Evolutionary conservation across 1,140 invertebrate genomes (phyloP).

Genomic region (Drosophila azteca): DNA sequence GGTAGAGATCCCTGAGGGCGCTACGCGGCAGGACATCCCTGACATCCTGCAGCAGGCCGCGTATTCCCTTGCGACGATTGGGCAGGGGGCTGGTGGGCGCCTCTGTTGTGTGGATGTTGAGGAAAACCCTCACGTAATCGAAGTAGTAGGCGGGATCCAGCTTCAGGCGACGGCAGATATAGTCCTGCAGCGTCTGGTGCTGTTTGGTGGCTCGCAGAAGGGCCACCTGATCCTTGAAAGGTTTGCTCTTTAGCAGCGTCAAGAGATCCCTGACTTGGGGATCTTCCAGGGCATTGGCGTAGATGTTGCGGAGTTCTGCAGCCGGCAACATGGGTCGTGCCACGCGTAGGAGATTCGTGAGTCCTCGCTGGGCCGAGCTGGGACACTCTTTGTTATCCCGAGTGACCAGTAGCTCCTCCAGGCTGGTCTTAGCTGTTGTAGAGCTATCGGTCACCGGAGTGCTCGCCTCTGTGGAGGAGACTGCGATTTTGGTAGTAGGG

Average conservation of each 20-base stretch:
- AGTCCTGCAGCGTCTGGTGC: slow-evolving; percentile 39
- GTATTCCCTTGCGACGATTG: slow-evolving; percentile 54
- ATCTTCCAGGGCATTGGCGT: slow-evolving; percentile 57
- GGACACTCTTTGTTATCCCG: slow-evolving; percentile 48
- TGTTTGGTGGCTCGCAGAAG: slow-evolving; percentile 41
- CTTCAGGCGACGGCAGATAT: slow-evolving; percentile 43
- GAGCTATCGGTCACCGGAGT: no score
- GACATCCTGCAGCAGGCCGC: slow-evolving; percentile 54
- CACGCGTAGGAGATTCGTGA: slow-evolving; percentile 50
- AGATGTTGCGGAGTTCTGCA: slow-evolving; percentile 44
- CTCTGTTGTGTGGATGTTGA: slow-evolving; percentile 37
- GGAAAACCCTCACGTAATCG: slow-evolving; percentile 40
- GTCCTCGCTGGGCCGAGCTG: slow-evolving; percentile 23
- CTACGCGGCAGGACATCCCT: slow-evolving; percentile 54
- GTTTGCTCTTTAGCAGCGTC: slow-evolving; percentile 39
- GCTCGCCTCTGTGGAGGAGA: no score
- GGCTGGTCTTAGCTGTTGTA: background rate
- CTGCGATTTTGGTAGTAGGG: no score
- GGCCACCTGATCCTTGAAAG: slow-evolving; percentile 27
- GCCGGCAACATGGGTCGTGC: slow-evolving; percentile 49
- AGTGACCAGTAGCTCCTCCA: background rate
- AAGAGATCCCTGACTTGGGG: slow-evolving; percentile 39
- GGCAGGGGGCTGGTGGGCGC: slow-evolving; percentile 35
- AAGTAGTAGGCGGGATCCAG: slow-evolving; percentile 52
- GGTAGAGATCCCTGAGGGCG: slow-evolving; percentile 47